Conservation (phyloP, 2,797 vertebrate species). For the Hybognathus amarus region DNA sequence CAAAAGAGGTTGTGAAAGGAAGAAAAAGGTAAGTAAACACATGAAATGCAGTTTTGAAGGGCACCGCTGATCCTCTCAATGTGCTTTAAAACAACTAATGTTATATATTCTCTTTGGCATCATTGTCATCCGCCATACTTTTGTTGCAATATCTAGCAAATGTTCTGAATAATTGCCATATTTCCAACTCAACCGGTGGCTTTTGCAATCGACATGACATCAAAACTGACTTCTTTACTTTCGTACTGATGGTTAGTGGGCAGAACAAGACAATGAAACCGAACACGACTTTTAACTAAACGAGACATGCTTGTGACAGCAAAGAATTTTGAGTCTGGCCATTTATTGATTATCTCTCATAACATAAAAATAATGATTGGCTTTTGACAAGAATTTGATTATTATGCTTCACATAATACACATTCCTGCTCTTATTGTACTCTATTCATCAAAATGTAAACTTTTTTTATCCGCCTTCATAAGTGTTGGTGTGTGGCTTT, state of each 20-base stretch:
- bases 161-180: neutral
- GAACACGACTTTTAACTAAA: neutral
- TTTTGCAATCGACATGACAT: neutral
- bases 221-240: neutral
- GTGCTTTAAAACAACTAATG: neutral
- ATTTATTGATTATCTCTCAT: neutral
- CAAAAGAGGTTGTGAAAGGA: conserved; percentile 17
- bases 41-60: conserved; percentile 14
- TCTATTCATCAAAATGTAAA: neutral
- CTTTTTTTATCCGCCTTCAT: neutral
- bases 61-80: neutral
- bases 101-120: conserved; percentile 1
- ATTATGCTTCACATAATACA: neutral
- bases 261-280: neutral
- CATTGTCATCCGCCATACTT: neutral
- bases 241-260: neutral
- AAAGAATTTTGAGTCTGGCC: too few relatives aligned
- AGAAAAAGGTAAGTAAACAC: conserved; percentile 37
- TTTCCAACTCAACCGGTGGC: neutral
- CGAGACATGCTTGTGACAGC: neutral
- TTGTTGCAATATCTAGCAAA: neutral
- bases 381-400: neutral
- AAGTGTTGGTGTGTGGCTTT: neutral
- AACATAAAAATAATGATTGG: too few relatives aligned
- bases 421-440: neutral